Conservation (phyloP, 1,140 invertebrate genomes). For the Sitobion miscanthi region DNA sequence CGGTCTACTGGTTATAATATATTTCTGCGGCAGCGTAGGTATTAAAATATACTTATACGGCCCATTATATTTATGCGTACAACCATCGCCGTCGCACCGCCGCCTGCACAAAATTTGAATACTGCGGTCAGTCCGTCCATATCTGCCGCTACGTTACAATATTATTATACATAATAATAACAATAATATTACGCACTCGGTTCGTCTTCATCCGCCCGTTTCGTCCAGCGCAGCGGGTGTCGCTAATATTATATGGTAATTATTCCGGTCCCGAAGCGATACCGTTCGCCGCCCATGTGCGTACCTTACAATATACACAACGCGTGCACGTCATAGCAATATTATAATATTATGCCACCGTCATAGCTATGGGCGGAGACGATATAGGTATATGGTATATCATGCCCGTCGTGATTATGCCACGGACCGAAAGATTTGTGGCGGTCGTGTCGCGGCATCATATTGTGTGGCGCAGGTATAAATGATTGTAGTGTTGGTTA, state of each 20-base stretch:
- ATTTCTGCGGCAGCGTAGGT: neutral
- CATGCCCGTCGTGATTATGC: neutral
- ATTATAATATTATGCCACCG: neutral
- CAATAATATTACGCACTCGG: no score
- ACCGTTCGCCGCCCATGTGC: neutral
- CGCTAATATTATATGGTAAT: neutral
- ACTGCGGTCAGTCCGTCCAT: neutral
- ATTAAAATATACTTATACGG: neutral
- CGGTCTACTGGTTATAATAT: neutral
- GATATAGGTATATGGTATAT: neutral
- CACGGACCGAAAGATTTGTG: neutral
- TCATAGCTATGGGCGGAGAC: neutral
- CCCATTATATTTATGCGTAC: neutral
- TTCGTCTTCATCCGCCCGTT: neutral
- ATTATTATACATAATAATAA: neutral
- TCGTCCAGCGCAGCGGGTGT: neutral
- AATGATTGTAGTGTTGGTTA: neutral
- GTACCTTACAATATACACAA: neutral
- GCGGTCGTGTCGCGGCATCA: neutral
- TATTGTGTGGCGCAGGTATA: neutral
- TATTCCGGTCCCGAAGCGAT: neutral
- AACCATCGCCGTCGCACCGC: neutral
- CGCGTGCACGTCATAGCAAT: neutral
- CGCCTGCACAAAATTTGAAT: neutral
- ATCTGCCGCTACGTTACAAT: neutral